Conservation (phyloP, 2,797 vertebrate genomes). For the Eulemur albifrons region DNA sequence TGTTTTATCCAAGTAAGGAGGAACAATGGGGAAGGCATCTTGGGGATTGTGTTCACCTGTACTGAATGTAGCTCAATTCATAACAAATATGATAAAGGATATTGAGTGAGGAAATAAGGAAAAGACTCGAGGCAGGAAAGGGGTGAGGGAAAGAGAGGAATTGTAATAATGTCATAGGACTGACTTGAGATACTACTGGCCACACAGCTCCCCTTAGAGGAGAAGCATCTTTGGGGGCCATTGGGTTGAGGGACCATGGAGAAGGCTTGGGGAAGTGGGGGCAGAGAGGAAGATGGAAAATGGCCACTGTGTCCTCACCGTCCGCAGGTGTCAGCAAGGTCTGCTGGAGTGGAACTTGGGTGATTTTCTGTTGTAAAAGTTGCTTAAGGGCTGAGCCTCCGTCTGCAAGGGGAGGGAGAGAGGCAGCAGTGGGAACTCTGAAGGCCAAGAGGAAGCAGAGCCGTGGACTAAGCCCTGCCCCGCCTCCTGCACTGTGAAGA, state of each 20-base stretch:
- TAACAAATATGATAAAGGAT: not conserved
- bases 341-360: not conserved
- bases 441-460: not conserved
- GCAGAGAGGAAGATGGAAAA: too few species aligned
- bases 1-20: not conserved
- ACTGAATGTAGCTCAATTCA: not conserved
- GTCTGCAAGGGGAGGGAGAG: not conserved
- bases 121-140: not conserved
- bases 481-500: not conserved
- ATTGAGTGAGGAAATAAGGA: not conserved
- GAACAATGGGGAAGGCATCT: not conserved
- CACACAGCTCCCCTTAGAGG: not conserved
- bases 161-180: not conserved
- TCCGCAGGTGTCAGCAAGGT: not conserved
- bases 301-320: not conserved
- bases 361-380: not conserved
- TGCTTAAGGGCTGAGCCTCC: not conserved
- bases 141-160: not conserved
- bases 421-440: not conserved
- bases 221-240: not conserved
- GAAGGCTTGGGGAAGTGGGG: fast-evolving
- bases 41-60: not conserved
- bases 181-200: not conserved
- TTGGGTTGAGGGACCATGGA: not conserved
- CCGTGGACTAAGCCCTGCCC: fast-evolving